Conservation (phyloP, 2,113 vertebrate species). For the Melierax canorus region DNA sequence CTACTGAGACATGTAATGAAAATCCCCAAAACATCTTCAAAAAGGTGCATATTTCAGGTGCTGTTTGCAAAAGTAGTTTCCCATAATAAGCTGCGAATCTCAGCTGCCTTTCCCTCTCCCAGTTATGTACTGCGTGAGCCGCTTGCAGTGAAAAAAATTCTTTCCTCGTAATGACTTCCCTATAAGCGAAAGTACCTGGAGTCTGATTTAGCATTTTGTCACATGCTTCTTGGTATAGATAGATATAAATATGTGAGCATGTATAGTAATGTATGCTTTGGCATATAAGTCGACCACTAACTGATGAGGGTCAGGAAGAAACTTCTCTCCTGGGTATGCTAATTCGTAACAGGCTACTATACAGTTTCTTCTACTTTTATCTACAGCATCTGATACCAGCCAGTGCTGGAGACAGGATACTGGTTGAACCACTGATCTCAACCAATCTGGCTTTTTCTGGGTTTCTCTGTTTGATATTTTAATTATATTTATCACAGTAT, state of each 20-base stretch:
- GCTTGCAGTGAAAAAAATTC: not conserved
- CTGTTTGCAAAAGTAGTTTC: not conserved
- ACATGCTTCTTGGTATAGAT: not conserved
- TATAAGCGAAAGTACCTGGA: not conserved
- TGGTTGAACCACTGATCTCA: not conserved
- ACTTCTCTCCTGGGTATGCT: not conserved
- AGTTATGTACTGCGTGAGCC: not conserved
- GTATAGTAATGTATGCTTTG: not conserved
- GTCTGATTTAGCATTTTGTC: not conserved
- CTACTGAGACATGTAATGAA: accelerated
- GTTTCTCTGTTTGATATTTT: not conserved
- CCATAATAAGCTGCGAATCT: not conserved
- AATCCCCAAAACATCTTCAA: not conserved
- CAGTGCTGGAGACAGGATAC: not conserved
- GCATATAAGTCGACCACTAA: not conserved
- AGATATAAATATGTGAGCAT: not conserved
- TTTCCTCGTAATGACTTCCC: not conserved
- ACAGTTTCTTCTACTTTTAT: not conserved
- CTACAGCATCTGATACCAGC: constrained; percentile 22
- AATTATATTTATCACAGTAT: constrained; percentile 15
- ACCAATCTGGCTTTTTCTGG: not conserved
- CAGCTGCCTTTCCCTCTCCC: not conserved
- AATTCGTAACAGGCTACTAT: not conserved
- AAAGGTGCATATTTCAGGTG: not conserved
- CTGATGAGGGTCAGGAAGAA: constrained; percentile 18